These are phyloP conservation scores for Gastrophysa polygoni DNA, from an alignment of 2,888 invertebrate genomes.

Conservation along the genomic window DNA sequence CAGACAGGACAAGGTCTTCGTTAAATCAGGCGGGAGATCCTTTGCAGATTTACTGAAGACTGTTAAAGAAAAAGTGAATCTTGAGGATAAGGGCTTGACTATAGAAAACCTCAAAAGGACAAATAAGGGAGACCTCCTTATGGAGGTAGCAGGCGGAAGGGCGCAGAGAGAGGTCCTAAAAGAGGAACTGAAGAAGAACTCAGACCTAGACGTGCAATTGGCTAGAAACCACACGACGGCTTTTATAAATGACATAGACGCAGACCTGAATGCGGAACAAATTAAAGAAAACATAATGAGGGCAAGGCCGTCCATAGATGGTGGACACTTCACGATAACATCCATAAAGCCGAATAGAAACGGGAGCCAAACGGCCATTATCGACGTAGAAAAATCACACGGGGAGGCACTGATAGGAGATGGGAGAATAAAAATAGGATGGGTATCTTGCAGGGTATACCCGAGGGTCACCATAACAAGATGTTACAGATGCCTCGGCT, in stretches of 20 bases:
- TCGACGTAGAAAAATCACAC: background rate
- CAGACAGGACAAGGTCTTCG: background rate
- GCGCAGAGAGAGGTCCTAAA: slow-evolving; percentile 5
- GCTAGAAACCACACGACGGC: background rate
- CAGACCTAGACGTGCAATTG: background rate
- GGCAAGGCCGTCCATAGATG: background rate
- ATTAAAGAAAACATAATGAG: background rate
- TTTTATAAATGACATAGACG: slow-evolving; percentile 3
- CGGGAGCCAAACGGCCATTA: slow-evolving; percentile 6
- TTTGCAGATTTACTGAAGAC: background rate
- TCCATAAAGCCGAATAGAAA: background rate
- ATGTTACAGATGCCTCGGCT: slow-evolving; percentile 5
- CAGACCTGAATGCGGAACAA: background rate
- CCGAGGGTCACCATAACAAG: slow-evolving; percentile 2
- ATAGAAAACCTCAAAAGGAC: slow-evolving; percentile 8
- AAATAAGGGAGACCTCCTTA: slow-evolving; percentile 5
- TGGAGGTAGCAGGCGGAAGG: slow-evolving; percentile 10
- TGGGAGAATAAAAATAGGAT: slow-evolving; percentile 11
- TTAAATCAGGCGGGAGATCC: background rate
- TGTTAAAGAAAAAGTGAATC: background rate
- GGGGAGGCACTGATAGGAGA: background rate
- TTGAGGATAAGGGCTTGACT: background rate
- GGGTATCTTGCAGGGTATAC: background rate
- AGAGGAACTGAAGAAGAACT: background rate
- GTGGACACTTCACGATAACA: background rate